A percentile compares a stretch with the other conserved stretches of the same genome.
phyloP scores from a whole-genome alignment of 2,888 invertebrate species.

The Eristalinus aeneus region DNA sequence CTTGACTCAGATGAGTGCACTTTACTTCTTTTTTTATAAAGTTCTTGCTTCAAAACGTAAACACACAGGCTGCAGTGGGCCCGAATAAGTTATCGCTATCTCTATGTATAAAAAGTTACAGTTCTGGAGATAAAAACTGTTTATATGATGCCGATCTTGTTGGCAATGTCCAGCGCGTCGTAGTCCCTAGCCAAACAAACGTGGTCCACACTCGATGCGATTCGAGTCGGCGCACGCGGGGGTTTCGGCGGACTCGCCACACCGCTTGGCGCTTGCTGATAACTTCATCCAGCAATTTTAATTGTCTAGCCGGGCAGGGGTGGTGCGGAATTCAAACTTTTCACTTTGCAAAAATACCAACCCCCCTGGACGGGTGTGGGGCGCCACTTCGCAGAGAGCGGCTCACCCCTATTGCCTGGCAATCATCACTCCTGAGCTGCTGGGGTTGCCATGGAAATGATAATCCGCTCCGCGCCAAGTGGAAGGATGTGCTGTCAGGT shows the following conservation, averaged over 20 bases:
- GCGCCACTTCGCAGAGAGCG: background rate
- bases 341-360: conserved; percentile 48
- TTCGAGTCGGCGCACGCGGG: background rate
- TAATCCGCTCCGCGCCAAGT: conserved; percentile 51
- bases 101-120: conserved; percentile 57
- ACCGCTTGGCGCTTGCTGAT: conserved; percentile 48
- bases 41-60: conserved; percentile 57
- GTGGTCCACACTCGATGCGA: background rate
- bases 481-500: conserved; percentile 32
- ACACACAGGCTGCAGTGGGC: conserved; percentile 30
- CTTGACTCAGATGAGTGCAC: too few species aligned
- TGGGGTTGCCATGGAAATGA: conserved; percentile 56
- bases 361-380: background rate
- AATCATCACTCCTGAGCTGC: conserved; percentile 32
- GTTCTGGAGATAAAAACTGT: conserved; percentile 72
- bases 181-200: too few species aligned
- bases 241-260: background rate
- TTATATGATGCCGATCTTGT: conserved; percentile 99
- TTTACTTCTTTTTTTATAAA: conserved; percentile 55
- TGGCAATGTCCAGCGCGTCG: conserved; percentile 97
- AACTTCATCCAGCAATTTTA: conserved; percentile 61
- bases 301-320: conserved; percentile 27
- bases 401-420: conserved; percentile 4
- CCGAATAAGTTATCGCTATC: conserved; percentile 51
- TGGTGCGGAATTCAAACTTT: conserved; percentile 49